Percentiles rank a stretch among this genome's conserved stretches.
Conservation (phyloP, 2,797 vertebrate species). For the Crocodylus rhombifer region DNA sequence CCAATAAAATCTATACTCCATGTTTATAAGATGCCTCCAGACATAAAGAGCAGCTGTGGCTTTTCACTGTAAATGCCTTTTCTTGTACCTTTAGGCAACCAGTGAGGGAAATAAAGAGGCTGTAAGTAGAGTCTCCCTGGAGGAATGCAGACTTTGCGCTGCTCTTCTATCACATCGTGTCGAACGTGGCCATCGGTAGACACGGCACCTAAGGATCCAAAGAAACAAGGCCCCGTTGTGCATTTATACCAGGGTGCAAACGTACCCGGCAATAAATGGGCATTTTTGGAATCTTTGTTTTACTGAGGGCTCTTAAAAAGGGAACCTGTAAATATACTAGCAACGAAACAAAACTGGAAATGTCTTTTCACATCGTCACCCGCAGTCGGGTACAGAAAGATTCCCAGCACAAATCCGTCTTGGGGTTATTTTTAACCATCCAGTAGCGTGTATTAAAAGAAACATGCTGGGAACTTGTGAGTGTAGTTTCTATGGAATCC, state of each 20-base stretch:
- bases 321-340: background rate
- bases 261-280: too few species aligned
- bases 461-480: background rate
- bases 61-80: background rate
- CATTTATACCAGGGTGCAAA: too few species aligned
- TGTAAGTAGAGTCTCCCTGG: background rate
- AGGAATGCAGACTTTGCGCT: background rate
- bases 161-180: too few species aligned
- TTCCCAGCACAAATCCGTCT: background rate
- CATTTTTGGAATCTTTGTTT: background rate
- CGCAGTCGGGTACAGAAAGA: background rate
- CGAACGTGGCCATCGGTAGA: too few species aligned
- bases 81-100: background rate
- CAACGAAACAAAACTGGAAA: background rate
- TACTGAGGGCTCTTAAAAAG: background rate
- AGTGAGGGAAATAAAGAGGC: background rate
- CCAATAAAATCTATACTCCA: accelerated
- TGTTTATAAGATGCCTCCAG: background rate
- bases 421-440: background rate
- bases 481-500: background rate
- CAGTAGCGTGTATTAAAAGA: background rate
- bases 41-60: background rate
- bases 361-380: background rate
- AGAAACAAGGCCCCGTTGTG: too few species aligned
- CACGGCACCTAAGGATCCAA: too few species aligned